phyloP scores from a whole-genome alignment of 2,113 vertebrate species.

The Clinocottus analis region DNA sequence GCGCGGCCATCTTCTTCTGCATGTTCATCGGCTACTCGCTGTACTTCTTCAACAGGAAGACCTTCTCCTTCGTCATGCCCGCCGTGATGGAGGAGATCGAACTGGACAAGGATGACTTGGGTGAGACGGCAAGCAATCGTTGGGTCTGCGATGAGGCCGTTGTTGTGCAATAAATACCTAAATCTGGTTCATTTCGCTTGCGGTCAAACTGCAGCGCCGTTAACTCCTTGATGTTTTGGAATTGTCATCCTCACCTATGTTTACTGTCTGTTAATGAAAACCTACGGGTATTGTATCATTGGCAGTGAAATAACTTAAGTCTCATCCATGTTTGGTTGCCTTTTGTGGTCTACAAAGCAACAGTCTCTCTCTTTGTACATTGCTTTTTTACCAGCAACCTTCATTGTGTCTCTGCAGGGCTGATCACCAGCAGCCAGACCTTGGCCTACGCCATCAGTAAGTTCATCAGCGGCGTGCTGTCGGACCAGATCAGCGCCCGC shows the following conservation, averaged over 20 bases:
- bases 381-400: not conserved
- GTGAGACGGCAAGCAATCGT: slow-evolving; percentile 78
- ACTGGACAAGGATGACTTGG: slow-evolving; percentile 95
- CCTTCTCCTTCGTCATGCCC: slow-evolving; percentile 98
- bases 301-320: not conserved
- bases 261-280: not conserved
- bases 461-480: slow-evolving; percentile 95
- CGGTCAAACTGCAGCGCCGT: not conserved
- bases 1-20: slow-evolving; percentile 87
- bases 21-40: slow-evolving; percentile 95
- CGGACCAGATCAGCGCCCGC: slow-evolving; percentile 93
- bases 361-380: not conserved
- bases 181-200: not conserved
- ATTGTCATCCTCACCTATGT: not conserved
- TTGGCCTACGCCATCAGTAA: slow-evolving; percentile 98
- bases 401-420: slow-evolving; percentile 78
- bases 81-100: slow-evolving; percentile 92
- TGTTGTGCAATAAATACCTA: not conserved
- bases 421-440: slow-evolving; percentile 97
- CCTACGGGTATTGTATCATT: not conserved
- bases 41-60: slow-evolving; percentile 98
- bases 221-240: not conserved
- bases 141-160: not conserved
- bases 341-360: not conserved
- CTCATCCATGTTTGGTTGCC: not conserved